These are phyloP conservation scores for Tinea semifulvella DNA, from an alignment of 2,888 invertebrate species.

Conservation along the genomic window DNA sequence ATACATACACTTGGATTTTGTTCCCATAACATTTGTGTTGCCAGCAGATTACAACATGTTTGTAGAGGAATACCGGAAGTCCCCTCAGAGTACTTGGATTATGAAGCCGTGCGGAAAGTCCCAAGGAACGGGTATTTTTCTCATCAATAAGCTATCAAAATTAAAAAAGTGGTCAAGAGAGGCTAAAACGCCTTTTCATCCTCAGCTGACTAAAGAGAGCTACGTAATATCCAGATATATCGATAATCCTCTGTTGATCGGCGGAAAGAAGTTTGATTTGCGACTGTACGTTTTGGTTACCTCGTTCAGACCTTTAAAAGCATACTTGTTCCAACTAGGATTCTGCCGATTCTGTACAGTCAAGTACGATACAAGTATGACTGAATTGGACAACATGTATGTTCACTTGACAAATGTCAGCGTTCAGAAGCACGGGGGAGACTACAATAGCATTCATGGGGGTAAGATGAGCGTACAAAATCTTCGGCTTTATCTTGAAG, in stretches of 20 bases:
- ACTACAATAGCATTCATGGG: constrained; percentile 93
- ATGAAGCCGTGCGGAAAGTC: constrained; percentile 98
- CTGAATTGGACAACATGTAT: constrained; percentile 90
- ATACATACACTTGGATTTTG: constrained; percentile 87
- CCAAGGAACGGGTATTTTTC: constrained; percentile 92
- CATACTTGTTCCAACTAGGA: constrained; percentile 90
- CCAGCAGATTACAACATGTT: constrained; percentile 98
- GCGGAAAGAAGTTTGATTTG: constrained; percentile 95
- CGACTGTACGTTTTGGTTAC: constrained; percentile 92
- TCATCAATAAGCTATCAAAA: constrained; percentile 95
- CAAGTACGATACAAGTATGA: constrained; percentile 90
- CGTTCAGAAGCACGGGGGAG: constrained; percentile 96
- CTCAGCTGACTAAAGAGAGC: constrained; percentile 85
- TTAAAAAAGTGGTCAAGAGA: constrained; percentile 90
- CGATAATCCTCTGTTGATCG: constrained; percentile 93
- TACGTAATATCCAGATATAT: constrained; percentile 98
- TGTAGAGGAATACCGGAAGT: constrained; percentile 94
- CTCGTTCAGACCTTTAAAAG: constrained; percentile 92
- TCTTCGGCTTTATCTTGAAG: constrained; percentile 87
- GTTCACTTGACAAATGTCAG: constrained; percentile 97
- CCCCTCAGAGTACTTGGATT: constrained; percentile 95
- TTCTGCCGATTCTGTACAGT: constrained; percentile 97
- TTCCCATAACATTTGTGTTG: constrained; percentile 92
- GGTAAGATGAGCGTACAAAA: constrained; percentile 95
- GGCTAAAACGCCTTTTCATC: constrained; percentile 85